Percentiles rank a stretch among this genome's conserved stretches.
These are phyloP conservation scores for Brachionus plicatilis DNA, from an alignment of 1,140 invertebrate genomes.

Conservation along the genomic window DNA sequence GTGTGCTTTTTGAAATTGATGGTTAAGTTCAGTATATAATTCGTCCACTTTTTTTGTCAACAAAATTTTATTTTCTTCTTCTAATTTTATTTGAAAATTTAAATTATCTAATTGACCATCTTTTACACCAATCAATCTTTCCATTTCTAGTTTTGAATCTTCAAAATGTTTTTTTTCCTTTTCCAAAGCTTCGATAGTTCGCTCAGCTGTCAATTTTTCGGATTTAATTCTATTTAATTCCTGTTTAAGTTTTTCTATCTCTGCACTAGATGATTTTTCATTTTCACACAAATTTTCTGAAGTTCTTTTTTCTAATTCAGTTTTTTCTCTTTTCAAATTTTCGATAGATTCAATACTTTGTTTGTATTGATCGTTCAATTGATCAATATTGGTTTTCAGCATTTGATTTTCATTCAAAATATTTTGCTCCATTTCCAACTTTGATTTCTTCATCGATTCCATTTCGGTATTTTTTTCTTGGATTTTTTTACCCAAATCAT, in stretches of 20 bases:
- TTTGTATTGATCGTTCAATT: background rate
- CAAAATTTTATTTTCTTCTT: background rate
- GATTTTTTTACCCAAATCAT: background rate
- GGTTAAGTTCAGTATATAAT: background rate
- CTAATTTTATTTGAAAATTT: background rate
- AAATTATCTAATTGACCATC: background rate
- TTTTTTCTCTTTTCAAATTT: background rate
- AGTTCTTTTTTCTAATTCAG: background rate
- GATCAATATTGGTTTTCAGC: background rate
- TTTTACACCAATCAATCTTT: background rate
- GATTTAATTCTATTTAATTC: background rate
- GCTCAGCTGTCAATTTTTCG: background rate
- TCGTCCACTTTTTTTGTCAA: background rate
- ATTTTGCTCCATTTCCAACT: background rate
- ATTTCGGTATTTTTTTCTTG: background rate
- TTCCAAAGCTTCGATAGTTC: background rate
- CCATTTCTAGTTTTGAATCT: background rate
- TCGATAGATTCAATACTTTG: background rate
- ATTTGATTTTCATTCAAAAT: background rate
- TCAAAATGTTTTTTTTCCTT: background rate
- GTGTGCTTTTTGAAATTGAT: constrained; percentile 18
- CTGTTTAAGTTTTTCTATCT: background rate
- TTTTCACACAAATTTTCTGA: background rate
- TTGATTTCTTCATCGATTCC: background rate
- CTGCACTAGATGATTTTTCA: background rate